phyloP scores from a whole-genome alignment of 2,888 invertebrate genomes.

The Agriotes lineatus region DNA sequence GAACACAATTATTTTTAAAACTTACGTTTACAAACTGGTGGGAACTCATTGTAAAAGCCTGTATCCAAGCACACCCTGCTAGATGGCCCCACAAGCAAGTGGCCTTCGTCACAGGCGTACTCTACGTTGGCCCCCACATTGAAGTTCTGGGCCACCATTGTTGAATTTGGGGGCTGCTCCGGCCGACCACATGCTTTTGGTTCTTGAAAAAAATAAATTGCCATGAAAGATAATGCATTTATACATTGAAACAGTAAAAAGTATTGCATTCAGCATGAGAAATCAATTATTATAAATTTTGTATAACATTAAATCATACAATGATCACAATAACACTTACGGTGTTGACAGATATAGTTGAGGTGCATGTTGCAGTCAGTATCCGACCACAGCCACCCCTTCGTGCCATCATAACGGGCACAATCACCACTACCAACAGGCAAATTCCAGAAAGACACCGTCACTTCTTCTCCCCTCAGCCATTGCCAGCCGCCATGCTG shows the following conservation, averaged over 20 bases:
- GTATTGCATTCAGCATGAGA: too few species aligned
- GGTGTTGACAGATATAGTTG: constrained; percentile 94
- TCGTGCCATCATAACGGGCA: constrained; percentile 91
- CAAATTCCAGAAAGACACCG: constrained; percentile 92
- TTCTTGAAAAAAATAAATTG: too few species aligned
- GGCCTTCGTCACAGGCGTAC: constrained; percentile 88
- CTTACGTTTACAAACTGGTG: constrained; percentile 94
- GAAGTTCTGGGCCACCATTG: constrained; percentile 82
- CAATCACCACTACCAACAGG: constrained; percentile 88
- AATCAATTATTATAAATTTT: too few species aligned
- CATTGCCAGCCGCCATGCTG: constrained; percentile 89
- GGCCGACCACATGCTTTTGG: constrained; percentile 92
- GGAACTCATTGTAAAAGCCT: constrained; percentile 94
- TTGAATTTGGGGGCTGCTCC: constrained; percentile 93
- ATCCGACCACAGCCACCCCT: constrained; percentile 96
- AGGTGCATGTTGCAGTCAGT: constrained; percentile 87
- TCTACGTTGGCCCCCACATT: constrained; percentile 87
- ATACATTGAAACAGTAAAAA: too few species aligned
- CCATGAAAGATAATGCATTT: too few species aligned
- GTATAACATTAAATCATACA: background rate
- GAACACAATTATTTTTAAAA: too few species aligned
- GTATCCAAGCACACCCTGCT: constrained; percentile 88
- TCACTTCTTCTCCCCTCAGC: constrained; percentile 89
- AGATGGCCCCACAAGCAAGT: constrained; percentile 87
- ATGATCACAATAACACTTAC: constrained; percentile 70